Base-by-base conservation (phyloP, 2,888 invertebrate species). In the Oscheius sp. region DNA sequence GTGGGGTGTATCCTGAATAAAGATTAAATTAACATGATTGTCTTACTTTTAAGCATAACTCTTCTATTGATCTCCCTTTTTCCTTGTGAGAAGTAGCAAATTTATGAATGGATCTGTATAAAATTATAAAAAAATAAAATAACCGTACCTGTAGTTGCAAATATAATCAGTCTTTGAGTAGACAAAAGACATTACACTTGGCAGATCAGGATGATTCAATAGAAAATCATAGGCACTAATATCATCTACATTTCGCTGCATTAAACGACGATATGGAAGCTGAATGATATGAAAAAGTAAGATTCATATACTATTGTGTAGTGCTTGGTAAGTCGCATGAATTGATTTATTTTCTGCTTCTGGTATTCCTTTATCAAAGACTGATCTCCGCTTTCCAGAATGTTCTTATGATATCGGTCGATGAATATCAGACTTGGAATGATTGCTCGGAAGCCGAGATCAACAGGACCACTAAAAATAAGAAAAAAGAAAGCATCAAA, bases 181-280 rank as follows among this genome's bases (percentile, higher is more conserved):
- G n/a, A 20, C 59, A 26, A 59, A 59, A 26, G 59, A 41, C 4
- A 59, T 9, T n/a, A 44, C 44, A 14, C 3, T 26, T 24, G 59
- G 59, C 6, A 59, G 14, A 44, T 59, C 41, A 6, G 59, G 9
- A 26, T 59, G 59, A 28, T 44, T 59, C 8, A 41, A 24, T 1
- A 59, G 28, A 17, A 41, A 59, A 44, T 59, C 59, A 26, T 44
- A 59, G 0, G 59, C 59, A 41, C 59, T 59, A 17, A 59, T 59
- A 9, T 59, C 44, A 14, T 59, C 44, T 1, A 59, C 59, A n/a
- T 1, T 44, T 44, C 17, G n/a, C 30, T 30, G 30, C 28, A 9
- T 26, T 14, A 44, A 22, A n/a, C 59, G 41, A 4, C 59, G 59
- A 12, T 44, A 30, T 44, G 59, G 59, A 8, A 59, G 44, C 59